Evolutionary conservation across 2,797 vertebrate species (phyloP).

Genomic region (Notolepis coatsorum): DNA sequence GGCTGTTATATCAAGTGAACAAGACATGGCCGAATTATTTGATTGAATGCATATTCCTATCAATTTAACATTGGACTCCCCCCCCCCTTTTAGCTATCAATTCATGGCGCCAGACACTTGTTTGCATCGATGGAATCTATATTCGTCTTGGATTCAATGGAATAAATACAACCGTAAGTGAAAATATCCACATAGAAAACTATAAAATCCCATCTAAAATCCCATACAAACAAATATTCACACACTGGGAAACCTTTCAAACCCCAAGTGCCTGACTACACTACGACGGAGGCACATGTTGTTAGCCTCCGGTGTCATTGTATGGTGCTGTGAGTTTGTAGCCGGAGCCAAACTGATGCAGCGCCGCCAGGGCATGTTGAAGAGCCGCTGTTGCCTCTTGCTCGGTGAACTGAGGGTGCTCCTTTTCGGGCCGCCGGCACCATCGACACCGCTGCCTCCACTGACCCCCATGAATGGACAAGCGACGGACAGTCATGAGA

Average conservation of each 20-base stretch:
- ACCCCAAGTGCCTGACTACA: constrained; percentile 53
- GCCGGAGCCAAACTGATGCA: constrained; percentile 86
- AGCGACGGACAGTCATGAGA: constrained; percentile 68
- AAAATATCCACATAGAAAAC: constrained; percentile 16
- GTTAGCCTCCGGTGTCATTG: constrained; percentile 79
- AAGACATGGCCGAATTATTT: constrained; percentile 52
- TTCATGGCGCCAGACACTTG: constrained; percentile 83
- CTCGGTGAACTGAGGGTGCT: constrained; percentile 98
- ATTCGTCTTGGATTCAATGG: constrained; percentile 59
- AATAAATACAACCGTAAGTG: constrained; percentile 29
- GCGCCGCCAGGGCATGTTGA: constrained; percentile 94
- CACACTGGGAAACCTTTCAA: constrained; percentile 38
- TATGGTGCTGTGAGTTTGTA: constrained; percentile 81
- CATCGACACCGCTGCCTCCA: constrained; percentile 79
- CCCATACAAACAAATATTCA: not conserved
- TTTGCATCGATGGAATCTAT: constrained; percentile 74
- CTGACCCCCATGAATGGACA: constrained; percentile 89
- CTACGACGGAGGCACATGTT: constrained; percentile 79
- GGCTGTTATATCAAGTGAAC: constrained; percentile 38
- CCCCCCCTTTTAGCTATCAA: constrained; percentile 53
- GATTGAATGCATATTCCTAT: constrained; percentile 60
- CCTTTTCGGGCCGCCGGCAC: constrained; percentile 88
- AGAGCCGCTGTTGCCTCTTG: constrained; percentile 96
- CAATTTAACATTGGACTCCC: constrained; percentile 67
- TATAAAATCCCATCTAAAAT: constrained; percentile 24